Evolutionary conservation across 2,113 vertebrate species (phyloP), one percentile per base, ranked within the genome.

Genomic region (Picathartes gymnocephalus): DNA sequence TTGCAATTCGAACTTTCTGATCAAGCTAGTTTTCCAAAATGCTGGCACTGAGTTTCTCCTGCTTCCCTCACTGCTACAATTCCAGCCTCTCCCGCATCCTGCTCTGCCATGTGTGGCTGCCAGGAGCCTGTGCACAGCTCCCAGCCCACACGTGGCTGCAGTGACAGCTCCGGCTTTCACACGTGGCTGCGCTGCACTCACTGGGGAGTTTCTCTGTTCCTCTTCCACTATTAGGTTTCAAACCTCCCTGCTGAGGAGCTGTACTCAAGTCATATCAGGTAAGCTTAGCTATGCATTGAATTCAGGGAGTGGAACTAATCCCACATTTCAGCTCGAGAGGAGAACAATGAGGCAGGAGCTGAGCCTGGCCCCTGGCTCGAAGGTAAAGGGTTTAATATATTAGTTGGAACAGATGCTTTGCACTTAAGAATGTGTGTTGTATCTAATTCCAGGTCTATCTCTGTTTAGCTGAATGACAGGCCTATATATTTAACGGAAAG

Each of bases 241-340:
- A 96, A 95, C 93, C 95, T 97, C 97, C 97, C 98, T 83, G 96
- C 97, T 97, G 98, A 97, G 97, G 95, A 94, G 95, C 97, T 96
- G 91, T 95, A 86, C 86, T 95, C 92, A 70, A 95, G 91, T 92
- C 95, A 95, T 83, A 94, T 92, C 93, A 96, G 93, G 95, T 95
- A 97, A 98, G 96, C 80, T 97, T 94, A 97, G 91, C 93, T 97
- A 90, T 98, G 95, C 90, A 94, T 91, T 91, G 96, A 93, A 98
- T 88, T 95, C 96, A 96, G 94, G 92, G 88, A 93, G 90, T 93
- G 87, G 95, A 95, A 95, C 94, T 96, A 97, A 95, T 96, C 91
- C 92, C 92, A 71, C 87, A 84, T 79, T 93, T 94, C 95, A 90
- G 53, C 89, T 94, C 35, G 6, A 86, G 85, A 53, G 80, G 54